A percentile compares a stretch with the other conserved stretches of the same genome.
Conservation (phyloP, 2,113 vertebrate genomes). For the Cathartes aura region DNA sequence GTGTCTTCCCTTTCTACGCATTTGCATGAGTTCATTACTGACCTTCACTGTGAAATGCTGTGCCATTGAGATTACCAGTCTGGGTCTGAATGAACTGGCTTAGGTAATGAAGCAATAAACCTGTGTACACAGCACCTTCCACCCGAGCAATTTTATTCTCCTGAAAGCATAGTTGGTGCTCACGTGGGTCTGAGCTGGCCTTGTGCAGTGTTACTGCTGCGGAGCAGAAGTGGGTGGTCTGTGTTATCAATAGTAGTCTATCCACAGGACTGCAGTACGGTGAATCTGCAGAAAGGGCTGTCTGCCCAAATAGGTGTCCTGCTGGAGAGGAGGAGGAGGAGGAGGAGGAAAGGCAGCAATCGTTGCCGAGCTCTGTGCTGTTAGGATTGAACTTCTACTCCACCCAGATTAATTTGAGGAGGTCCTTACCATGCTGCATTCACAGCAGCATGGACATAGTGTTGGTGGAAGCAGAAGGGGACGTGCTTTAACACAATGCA, state of each 20-base stretch:
- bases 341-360: neutral
- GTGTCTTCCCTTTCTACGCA: neutral
- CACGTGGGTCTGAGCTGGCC: neutral
- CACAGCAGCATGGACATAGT: accelerated
- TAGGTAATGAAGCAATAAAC: neutral
- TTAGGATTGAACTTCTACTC: neutral
- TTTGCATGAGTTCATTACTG: neutral
- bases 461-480: neutral
- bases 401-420: neutral
- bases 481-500: neutral
- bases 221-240: neutral
- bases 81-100: neutral
- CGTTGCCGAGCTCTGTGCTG: neutral
- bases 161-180: neutral
- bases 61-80: neutral
- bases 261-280: neutral
- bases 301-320: neutral
- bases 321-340: neutral
- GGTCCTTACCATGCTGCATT: neutral
- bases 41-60: neutral
- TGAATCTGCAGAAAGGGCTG: neutral
- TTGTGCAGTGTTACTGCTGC: accelerated
- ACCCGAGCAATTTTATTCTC: neutral
- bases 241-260: accelerated
- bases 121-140: neutral